phyloP scores from a whole-genome alignment of 2,113 vertebrate species.

The Dinomys branickii region DNA sequence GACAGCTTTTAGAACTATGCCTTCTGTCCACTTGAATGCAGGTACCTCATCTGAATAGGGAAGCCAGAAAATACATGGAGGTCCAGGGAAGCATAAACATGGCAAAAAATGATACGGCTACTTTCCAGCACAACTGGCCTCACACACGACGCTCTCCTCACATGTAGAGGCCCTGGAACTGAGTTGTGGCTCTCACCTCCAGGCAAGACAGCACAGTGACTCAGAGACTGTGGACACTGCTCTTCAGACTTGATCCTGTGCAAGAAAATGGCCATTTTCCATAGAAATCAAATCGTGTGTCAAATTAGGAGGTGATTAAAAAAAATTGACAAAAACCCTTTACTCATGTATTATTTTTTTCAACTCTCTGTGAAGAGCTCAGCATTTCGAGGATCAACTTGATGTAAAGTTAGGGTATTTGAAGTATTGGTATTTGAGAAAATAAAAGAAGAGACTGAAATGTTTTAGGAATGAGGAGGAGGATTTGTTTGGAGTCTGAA shows the following conservation, averaged over 20 bases:
- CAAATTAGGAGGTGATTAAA: constrained; percentile 52
- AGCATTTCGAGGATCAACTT: constrained; percentile 16
- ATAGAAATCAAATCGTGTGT: constrained; percentile 56
- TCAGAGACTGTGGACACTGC: constrained; percentile 57
- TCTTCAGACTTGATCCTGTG: constrained; percentile 66
- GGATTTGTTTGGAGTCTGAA: background rate
- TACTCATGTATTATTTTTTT: constrained; percentile 36
- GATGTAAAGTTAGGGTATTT: background rate
- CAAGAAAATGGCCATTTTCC: constrained; percentile 63
- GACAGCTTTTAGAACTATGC: constrained; percentile 61
- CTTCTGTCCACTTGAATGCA: constrained; percentile 57
- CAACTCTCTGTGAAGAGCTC: background rate
- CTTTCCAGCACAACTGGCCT: constrained; percentile 60
- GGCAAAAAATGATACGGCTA: constrained; percentile 52
- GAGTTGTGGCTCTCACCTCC: constrained; percentile 61
- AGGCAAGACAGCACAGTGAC: constrained; percentile 64
- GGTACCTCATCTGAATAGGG: constrained; percentile 71
- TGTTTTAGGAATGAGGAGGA: background rate
- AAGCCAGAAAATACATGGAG: constrained; percentile 75
- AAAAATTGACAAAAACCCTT: constrained; percentile 57
- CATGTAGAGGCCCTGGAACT: background rate
- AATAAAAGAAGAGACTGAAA: background rate
- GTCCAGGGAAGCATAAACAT: constrained; percentile 66
- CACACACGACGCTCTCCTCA: constrained; percentile 54
- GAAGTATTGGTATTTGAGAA: background rate